Percentiles rank a stretch among this genome's conserved stretches.
These are phyloP conservation scores for Actinia tenebrosa DNA, from an alignment of 64 coral and sea anemone genomes.

Conservation along the genomic window DNA sequence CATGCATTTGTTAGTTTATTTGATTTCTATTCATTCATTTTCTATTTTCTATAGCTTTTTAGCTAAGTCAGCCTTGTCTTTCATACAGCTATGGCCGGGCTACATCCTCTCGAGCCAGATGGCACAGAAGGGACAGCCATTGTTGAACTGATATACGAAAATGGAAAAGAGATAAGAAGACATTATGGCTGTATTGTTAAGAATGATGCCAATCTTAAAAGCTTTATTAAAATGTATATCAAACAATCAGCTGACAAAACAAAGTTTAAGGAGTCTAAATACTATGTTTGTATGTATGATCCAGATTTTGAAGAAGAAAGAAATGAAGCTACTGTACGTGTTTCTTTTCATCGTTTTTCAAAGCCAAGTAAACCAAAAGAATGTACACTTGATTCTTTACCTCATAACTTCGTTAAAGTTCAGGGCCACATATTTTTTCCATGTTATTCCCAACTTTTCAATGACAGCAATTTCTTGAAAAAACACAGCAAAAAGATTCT, in stretches of 20 bases:
- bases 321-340: not conserved
- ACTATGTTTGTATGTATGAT: not conserved
- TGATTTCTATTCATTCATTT: too few relatives aligned
- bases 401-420: not conserved
- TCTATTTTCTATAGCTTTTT: too few relatives aligned
- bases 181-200: not conserved
- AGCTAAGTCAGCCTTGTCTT: too few relatives aligned
- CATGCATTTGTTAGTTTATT: too few relatives aligned
- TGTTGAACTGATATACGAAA: not conserved
- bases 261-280: not conserved
- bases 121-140: not conserved
- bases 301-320: not conserved
- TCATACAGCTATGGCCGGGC: not conserved
- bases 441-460: not conserved
- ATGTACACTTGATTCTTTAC: not conserved
- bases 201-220: not conserved
- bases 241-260: not conserved
- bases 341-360: not conserved
- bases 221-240: not conserved
- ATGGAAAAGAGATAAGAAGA: not conserved
- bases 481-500: not conserved
- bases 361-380: not conserved
- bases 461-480: not conserved
- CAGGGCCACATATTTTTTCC: not conserved
- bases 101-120: not conserved